Evolutionary conservation across 2,797 vertebrate species (phyloP).

Genomic region (Notolabrus celidotus): DNA sequence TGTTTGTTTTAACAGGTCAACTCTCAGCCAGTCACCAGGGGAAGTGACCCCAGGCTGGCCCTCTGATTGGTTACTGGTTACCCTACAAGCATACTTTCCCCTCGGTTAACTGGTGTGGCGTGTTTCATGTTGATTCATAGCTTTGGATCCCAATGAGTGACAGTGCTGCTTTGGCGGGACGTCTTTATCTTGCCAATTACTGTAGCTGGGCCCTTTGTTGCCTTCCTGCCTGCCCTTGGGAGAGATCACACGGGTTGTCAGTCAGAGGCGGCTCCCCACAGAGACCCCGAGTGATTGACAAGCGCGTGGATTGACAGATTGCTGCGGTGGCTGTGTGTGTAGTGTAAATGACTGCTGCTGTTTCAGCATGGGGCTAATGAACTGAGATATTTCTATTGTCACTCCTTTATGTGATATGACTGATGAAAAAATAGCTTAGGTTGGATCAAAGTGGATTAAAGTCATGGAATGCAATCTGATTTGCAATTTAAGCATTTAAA

Average conservation of each 20-base stretch:
- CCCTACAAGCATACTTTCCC: constrained; percentile 64
- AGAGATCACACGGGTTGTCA: constrained; percentile 84
- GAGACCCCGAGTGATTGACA: constrained; percentile 76
- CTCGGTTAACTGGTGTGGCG: constrained; percentile 66
- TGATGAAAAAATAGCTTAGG: constrained; percentile 59
- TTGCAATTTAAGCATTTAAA: constrained; percentile 48
- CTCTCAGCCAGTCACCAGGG: constrained; percentile 71
- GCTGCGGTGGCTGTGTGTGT: constrained; percentile 65
- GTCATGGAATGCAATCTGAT: constrained; percentile 50
- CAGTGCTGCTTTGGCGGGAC: constrained; percentile 70
- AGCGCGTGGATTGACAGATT: constrained; percentile 74
- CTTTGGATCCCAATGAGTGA: constrained; percentile 73
- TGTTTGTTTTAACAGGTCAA: constrained; percentile 81
- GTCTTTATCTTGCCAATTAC: constrained; percentile 83
- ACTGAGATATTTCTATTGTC: constrained; percentile 72
- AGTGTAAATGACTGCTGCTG: constrained; percentile 76
- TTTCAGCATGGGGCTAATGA: constrained; percentile 76
- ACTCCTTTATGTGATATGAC: constrained; percentile 59
- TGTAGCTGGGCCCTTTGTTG: constrained; percentile 76
- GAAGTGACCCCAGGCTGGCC: constrained; percentile 58
- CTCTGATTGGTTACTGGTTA: constrained; percentile 66
- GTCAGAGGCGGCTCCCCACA: constrained; percentile 72
- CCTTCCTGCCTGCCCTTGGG: constrained; percentile 72
- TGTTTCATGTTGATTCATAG: constrained; percentile 74
- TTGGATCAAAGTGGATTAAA: constrained; percentile 62